These are phyloP conservation scores for Anableps anableps DNA, from an alignment of 2,797 vertebrate genomes.

Conservation along the genomic window DNA sequence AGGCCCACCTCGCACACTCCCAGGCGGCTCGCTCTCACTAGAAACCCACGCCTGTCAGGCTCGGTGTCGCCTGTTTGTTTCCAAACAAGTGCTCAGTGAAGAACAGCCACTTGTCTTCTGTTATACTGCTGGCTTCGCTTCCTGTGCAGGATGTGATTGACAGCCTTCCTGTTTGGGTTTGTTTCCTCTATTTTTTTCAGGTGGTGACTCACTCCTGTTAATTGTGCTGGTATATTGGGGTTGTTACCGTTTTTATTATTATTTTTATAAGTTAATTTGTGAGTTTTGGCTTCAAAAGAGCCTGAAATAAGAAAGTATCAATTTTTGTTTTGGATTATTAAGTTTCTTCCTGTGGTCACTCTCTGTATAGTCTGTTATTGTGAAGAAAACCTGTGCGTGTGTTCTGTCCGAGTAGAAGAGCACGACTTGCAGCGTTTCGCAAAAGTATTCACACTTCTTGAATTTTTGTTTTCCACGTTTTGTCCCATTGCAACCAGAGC, in stretches of 20 bases:
- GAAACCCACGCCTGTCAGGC: slow-evolving; percentile 1
- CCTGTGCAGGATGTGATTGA: slow-evolving; percentile 63
- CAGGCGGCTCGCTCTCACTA: slow-evolving; percentile 24
- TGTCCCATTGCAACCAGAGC: background rate
- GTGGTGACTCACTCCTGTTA: slow-evolving; percentile 16
- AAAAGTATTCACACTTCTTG: background rate
- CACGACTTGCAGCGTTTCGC: background rate
- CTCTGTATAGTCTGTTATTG: slow-evolving; percentile 15
- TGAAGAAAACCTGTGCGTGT: slow-evolving; percentile 25
- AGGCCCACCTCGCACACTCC: slow-evolving; percentile 54
- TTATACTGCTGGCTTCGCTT: slow-evolving; percentile 64
- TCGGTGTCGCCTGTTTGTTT: slow-evolving; percentile 8
- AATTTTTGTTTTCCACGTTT: no score
- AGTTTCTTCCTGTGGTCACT: slow-evolving; percentile 19
- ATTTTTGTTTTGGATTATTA: slow-evolving; percentile 14
- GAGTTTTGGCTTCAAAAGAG: background rate
- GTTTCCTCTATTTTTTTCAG: slow-evolving; percentile 9
- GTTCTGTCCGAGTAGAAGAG: slow-evolving; percentile 11
- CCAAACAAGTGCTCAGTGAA: slow-evolving; percentile 19
- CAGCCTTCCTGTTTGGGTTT: slow-evolving; percentile 29
- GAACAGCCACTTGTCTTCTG: slow-evolving; percentile 39
- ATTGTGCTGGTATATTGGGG: slow-evolving; percentile 13
- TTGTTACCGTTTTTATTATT: background rate
- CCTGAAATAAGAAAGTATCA: background rate
- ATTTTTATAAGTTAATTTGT: background rate